A percentile compares a stretch with the other conserved stretches of the same genome.
Conservation (phyloP, 2,797 vertebrate genomes). For the Serranus cabrilla region DNA sequence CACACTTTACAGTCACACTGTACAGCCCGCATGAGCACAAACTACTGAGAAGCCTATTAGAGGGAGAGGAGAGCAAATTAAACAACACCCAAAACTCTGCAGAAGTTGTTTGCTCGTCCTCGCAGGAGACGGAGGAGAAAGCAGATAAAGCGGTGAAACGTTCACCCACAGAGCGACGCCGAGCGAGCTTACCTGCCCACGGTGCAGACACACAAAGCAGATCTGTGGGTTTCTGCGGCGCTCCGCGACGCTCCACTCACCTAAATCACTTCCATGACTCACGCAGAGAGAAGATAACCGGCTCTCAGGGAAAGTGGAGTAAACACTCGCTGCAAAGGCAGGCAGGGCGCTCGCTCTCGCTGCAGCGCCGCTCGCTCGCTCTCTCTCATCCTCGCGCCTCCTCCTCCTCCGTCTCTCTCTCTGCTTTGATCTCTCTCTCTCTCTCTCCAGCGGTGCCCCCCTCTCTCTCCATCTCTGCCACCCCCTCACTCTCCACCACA, state of each 20-base stretch:
- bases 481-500: slow-evolving; percentile 71
- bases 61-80: not conserved
- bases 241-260: slow-evolving; percentile 68
- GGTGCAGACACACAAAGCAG: slow-evolving; percentile 32
- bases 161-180: slow-evolving; percentile 8
- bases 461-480: slow-evolving; percentile 49
- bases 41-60: not conserved
- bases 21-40: slow-evolving; percentile 23
- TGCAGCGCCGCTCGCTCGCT: slow-evolving; percentile 67
- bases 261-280: slow-evolving; percentile 79
- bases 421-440: slow-evolving; percentile 54
- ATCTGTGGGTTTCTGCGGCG: slow-evolving; percentile 47
- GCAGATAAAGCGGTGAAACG: slow-evolving; percentile 10
- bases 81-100: slow-evolving; percentile 55
- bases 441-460: slow-evolving; percentile 40
- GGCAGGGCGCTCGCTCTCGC: slow-evolving; percentile 42
- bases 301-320: slow-evolving; percentile 71
- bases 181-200: slow-evolving; percentile 61
- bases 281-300: slow-evolving; percentile 65
- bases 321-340: slow-evolving; percentile 69
- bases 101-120: slow-evolving; percentile 62
- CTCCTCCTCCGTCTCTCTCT: slow-evolving; percentile 58
- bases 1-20: slow-evolving; percentile 36
- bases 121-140: not conserved
- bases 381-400: slow-evolving; percentile 59